These are phyloP conservation scores for Arothron firmamentum DNA, from an alignment of 2,113 vertebrate genomes.

Conservation along the genomic window DNA sequence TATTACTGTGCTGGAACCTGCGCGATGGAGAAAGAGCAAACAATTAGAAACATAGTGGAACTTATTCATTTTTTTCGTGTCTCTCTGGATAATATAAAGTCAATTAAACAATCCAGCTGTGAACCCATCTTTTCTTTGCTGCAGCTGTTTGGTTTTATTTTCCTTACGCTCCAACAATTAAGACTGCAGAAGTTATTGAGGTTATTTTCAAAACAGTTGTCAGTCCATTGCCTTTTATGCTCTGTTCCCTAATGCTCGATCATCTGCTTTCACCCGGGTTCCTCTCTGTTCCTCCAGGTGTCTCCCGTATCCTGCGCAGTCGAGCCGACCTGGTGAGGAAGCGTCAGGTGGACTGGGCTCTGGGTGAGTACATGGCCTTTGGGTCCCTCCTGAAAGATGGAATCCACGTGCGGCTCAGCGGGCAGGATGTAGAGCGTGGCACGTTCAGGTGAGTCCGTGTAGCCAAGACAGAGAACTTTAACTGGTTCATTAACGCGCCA, in stretches of 20 bases:
- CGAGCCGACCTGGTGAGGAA: conserved; percentile 74
- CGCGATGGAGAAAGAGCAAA: not conserved
- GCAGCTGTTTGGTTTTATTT: conserved; percentile 12
- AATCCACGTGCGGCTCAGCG: conserved; percentile 86
- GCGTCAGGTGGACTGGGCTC: conserved; percentile 85
- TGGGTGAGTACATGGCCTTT: conserved; percentile 90
- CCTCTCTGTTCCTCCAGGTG: conserved; percentile 66
- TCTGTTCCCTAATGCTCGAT: not conserved
- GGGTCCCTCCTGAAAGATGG: conserved; percentile 89
- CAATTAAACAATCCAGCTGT: conserved; percentile 23
- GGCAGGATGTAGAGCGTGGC: conserved; percentile 89
- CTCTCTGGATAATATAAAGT: conserved; percentile 1
- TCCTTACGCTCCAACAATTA: conserved; percentile 1
- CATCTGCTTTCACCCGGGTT: not conserved
- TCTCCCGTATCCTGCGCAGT: conserved; percentile 83
- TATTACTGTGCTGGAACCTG: not conserved
- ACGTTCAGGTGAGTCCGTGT: conserved; percentile 82
- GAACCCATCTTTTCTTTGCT: conserved; percentile 17
- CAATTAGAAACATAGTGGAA: too few species aligned
- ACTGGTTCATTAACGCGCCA: not conserved
- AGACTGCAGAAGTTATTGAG: conserved; percentile 6
- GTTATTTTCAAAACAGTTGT: conserved; percentile 7
- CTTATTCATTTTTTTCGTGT: too few species aligned
- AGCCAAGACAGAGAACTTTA: not conserved
- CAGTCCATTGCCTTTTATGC: conserved; percentile 6